phyloP scores from a whole-genome alignment of 2,113 vertebrate species.

The Microtus montanus region DNA sequence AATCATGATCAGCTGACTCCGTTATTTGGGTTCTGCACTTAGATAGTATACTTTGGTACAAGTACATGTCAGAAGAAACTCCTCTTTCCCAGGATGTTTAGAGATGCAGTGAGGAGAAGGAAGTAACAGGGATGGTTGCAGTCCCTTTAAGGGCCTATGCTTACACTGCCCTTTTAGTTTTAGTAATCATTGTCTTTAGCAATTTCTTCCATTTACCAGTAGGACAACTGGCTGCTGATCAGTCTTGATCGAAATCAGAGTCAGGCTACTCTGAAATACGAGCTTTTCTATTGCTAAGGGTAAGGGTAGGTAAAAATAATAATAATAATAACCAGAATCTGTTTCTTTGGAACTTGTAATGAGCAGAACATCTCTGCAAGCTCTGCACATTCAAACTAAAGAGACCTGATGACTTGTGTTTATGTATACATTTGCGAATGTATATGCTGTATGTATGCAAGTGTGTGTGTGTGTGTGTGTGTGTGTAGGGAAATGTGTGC shows the following conservation, averaged over 20 bases:
- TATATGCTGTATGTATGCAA: background rate
- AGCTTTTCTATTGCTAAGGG: background rate
- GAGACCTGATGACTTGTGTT: background rate
- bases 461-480: background rate
- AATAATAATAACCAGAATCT: background rate
- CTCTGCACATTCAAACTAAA: background rate
- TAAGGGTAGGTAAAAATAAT: background rate
- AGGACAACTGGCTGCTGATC: too few relatives aligned
- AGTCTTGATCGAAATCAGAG: accelerated
- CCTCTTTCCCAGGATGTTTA: accelerated
- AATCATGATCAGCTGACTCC: accelerated
- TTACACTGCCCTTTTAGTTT: accelerated
- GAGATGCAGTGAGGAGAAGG: background rate
- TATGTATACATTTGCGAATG: background rate
- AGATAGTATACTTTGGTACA: too few relatives aligned
- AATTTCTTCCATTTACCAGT: background rate
- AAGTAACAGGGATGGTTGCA: accelerated
- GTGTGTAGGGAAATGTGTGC: background rate
- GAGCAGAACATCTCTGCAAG: background rate
- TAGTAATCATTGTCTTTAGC: accelerated
- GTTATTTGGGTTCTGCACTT: too few relatives aligned
- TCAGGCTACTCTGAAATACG: background rate
- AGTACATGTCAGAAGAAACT: background rate
- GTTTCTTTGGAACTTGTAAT: background rate
- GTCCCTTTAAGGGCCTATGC: too few relatives aligned